These are phyloP conservation scores for Tortrix viridana DNA, from an alignment of 2,888 invertebrate species.

Conservation along the genomic window DNA sequence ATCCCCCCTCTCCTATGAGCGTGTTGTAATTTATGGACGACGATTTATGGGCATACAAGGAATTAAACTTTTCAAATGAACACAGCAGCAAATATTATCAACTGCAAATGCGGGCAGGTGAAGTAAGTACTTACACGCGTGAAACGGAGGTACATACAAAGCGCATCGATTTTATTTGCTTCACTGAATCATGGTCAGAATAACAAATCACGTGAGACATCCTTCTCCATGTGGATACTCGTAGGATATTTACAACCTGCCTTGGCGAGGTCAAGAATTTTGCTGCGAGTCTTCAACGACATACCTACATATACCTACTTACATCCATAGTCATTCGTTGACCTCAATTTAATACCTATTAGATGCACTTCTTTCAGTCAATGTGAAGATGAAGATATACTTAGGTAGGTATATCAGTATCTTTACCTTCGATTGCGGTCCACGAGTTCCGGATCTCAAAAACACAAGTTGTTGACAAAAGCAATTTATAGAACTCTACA, in stretches of 20 bases:
- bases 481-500: no score
- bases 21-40: no score
- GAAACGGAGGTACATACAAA: conserved; percentile 14
- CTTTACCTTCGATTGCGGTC: no score
- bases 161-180: conserved; percentile 5
- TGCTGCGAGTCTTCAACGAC: conserved; percentile 20
- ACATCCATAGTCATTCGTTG: background rate
- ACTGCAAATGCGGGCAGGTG: no score
- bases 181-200: conserved; percentile 29
- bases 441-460: no score
- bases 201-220: conserved; percentile 9
- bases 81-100: no score
- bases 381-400: no score
- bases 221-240: background rate
- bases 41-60: no score
- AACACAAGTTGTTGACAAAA: no score
- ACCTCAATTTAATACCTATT: background rate
- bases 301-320: background rate
- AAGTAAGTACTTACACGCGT: background rate
- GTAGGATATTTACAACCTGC: conserved; percentile 22
- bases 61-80: no score
- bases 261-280: conserved; percentile 33
- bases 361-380: background rate
- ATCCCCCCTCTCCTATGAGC: no score
- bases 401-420: no score